phyloP scores from a whole-genome alignment of 35 echinoderm and acorn worm species.

The Anneissia japonica region DNA sequence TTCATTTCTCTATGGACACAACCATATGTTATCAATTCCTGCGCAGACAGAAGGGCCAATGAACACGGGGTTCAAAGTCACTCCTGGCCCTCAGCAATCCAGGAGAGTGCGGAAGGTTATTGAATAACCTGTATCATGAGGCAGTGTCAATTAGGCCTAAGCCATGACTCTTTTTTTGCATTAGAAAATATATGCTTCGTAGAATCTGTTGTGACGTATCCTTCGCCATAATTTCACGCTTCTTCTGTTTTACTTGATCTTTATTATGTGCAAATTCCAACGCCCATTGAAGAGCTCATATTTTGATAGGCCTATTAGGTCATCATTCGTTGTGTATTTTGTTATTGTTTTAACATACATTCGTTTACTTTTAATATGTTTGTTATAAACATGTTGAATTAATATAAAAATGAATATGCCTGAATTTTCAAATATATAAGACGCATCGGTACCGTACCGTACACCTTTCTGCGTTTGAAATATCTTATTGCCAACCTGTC shows the following conservation, averaged over 20 bases:
- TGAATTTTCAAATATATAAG: too few species aligned
- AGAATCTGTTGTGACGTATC: not conserved
- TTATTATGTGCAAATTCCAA: too few species aligned
- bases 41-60: not conserved
- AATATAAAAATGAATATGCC: too few species aligned
- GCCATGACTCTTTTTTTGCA: not conserved
- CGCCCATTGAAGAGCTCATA: too few species aligned
- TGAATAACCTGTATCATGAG: not conserved
- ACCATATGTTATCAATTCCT: not conserved
- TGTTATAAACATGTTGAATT: too few species aligned
- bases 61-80: not conserved
- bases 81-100: not conserved
- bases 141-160: not conserved
- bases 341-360: too few species aligned
- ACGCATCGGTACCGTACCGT: too few species aligned
- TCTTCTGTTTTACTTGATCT: not conserved
- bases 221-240: not conserved
- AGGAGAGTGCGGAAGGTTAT: not conserved
- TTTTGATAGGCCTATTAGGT: too few species aligned
- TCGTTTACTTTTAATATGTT: too few species aligned
- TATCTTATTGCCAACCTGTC: too few species aligned
- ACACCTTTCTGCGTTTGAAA: too few species aligned
- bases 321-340: too few species aligned
- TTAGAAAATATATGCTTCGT: not conserved
- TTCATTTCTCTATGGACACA: not conserved